A percentile compares a stretch with the other conserved stretches of the same genome.
phyloP scores from a whole-genome alignment of 2,113 vertebrate genomes.

The Nipponia nippon region DNA sequence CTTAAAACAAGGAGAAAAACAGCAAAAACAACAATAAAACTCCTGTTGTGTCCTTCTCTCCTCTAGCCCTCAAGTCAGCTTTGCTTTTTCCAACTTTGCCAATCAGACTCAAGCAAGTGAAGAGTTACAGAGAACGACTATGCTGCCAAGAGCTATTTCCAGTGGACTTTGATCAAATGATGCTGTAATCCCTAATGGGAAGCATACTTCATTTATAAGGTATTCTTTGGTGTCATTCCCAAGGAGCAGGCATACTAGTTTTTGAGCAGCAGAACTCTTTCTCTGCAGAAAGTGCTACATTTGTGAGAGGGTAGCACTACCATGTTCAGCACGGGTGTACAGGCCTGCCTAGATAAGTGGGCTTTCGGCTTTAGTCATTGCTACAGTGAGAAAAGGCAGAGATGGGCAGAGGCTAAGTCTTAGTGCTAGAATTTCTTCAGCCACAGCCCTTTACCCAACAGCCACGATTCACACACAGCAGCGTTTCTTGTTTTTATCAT shows the following conservation, averaged over 20 bases:
- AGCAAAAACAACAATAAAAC: slow-evolving; percentile 13
- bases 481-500: not conserved
- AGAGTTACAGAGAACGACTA: slow-evolving; percentile 62
- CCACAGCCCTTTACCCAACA: not conserved
- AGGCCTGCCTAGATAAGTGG: not conserved
- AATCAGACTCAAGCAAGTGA: slow-evolving; percentile 2
- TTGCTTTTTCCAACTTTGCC: not conserved
- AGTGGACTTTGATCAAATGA: slow-evolving; percentile 79
- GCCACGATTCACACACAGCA: not conserved
- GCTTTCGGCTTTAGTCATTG: not conserved
- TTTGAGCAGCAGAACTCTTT: slow-evolving; percentile 26
- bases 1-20: slow-evolving; percentile 2
- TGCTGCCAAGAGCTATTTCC: slow-evolving; percentile 77
- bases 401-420: not conserved
- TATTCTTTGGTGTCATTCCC: slow-evolving; percentile 80
- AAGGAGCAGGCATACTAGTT: slow-evolving; percentile 62
- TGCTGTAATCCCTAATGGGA: slow-evolving; percentile 79
- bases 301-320: not conserved
- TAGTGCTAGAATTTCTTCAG: not conserved
- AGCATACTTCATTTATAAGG: slow-evolving; percentile 78
- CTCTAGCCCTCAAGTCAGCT: not conserved
- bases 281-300: not conserved
- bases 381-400: not conserved
- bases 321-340: not conserved
- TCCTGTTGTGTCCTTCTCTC: not conserved